Evolutionary conservation across 2,113 vertebrate species (phyloP), one percentile per base, ranked within the genome.

Genomic region (Indri indri): DNA sequence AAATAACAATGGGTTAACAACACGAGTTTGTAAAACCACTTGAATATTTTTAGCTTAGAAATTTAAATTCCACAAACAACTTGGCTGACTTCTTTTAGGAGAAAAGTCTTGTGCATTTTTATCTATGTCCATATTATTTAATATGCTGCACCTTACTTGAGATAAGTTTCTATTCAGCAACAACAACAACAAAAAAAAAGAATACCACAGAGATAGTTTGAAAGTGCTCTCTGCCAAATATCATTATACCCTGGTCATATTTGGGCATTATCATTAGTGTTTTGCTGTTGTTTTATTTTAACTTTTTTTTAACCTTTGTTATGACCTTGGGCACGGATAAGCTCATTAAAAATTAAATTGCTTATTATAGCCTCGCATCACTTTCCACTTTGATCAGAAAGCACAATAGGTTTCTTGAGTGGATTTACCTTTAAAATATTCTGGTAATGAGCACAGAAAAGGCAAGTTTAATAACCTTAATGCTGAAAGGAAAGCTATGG

Each of bases 261-360:
- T 90, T 97, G 83, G 89, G 57, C 88, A 88, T 95, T 95, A 37
- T 98, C 93, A 98, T 98, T 98, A 98, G 97, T 96, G 87, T 96
- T 98, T 98, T 98, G 96, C 98, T 98, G 73, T 96, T 98, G 92
- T 97, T 97, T 97, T 95, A 96, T 86, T 98, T 89, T 95, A 96
- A 7, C 88, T 85, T 98, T 95, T 96, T 98, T 98, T 97, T 97
- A 89, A 96, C 71, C 97, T 98, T 98, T 96, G 45, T 97, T 98
- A 95, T 98, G 98, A 99, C 98, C 98, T 99, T 98, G 98, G 94
- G 96, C 97, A 98, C 32, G 57, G 85, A 97, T 97, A 96, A 97
- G 71, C 98, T 98, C 98, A 99, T 99, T 99, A 99, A 99, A 99
- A 99, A 99, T 99, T 99, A 98, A 99, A 99, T 98, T 98, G 98